Percentiles rank a stretch among this genome's conserved stretches.
phyloP scores from a whole-genome alignment of 2,113 vertebrate species.

The Argyrosomus japonicus region DNA sequence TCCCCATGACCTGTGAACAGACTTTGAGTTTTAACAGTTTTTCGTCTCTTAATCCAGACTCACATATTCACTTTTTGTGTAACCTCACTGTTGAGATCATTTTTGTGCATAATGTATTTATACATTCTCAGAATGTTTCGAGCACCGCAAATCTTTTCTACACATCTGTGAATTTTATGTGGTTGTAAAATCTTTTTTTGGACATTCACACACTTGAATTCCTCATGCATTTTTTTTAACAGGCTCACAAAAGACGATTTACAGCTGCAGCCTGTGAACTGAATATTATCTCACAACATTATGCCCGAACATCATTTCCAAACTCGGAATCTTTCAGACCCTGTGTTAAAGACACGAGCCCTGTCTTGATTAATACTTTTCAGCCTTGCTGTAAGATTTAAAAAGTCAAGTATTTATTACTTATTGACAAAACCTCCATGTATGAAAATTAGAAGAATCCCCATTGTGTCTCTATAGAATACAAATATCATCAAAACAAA shows the following conservation, averaged over 20 bases:
- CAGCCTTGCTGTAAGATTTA: background rate
- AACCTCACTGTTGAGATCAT: constrained; percentile 7
- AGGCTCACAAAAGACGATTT: constrained; percentile 41
- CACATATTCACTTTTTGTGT: background rate
- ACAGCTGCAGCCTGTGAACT: constrained; percentile 26
- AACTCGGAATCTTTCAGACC: background rate
- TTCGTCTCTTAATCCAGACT: too few relatives aligned
- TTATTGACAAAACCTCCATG: constrained; percentile 11
- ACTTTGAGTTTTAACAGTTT: background rate
- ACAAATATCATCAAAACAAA: constrained; percentile 29
- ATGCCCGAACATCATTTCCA: constrained; percentile 14
- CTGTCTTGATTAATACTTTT: constrained; percentile 5
- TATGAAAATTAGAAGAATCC: background rate
- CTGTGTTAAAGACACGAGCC: constrained; percentile 1
- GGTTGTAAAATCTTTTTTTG: background rate
- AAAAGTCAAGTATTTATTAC: constrained; percentile 8
- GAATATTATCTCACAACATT: constrained; percentile 33
- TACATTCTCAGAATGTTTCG: background rate
- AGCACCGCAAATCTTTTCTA: background rate
- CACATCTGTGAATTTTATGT: constrained; percentile 10
- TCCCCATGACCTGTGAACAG: background rate
- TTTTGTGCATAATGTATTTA: constrained; percentile 11
- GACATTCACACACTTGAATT: constrained; percentile 11
- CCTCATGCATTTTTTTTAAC: constrained; percentile 25
- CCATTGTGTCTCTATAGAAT: background rate